These are phyloP conservation scores for Ctenosaura bakeri DNA, from an alignment of 2,797 vertebrate species.

Conservation along the genomic window DNA sequence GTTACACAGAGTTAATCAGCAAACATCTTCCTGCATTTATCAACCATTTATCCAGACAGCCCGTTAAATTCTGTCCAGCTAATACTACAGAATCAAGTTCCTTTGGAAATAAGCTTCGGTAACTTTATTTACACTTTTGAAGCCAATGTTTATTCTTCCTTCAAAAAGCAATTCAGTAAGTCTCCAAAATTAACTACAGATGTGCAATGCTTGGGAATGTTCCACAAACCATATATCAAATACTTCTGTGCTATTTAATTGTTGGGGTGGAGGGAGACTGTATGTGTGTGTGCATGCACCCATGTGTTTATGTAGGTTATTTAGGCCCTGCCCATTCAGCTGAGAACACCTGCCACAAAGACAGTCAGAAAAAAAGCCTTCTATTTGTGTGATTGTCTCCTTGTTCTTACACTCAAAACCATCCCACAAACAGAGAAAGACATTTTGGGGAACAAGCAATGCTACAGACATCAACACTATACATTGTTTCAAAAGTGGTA, in stretches of 20 bases:
- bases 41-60: constrained; percentile 53
- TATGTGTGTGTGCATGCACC: background rate
- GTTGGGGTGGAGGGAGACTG: constrained; percentile 57
- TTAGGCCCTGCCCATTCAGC: too few relatives aligned
- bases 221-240: constrained; percentile 75
- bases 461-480: too few relatives aligned
- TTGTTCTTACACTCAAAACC: too few relatives aligned
- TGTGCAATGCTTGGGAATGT: constrained; percentile 71
- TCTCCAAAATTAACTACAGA: constrained; percentile 77
- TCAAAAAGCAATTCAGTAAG: constrained; percentile 71
- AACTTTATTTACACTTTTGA: constrained; percentile 77
- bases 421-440: too few relatives aligned
- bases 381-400: too few relatives aligned
- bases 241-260: constrained; percentile 72
- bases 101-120: constrained; percentile 71
- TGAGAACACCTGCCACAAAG: background rate
- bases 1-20: background rate
- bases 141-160: constrained; percentile 79
- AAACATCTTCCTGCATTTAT: constrained; percentile 55
- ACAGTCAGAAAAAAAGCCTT: background rate
- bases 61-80: constrained; percentile 47
- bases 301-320: background rate
- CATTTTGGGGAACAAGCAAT: too few relatives aligned
- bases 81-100: constrained; percentile 55
- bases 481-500: too few relatives aligned